Evolutionary conservation across 1,140 invertebrate species (phyloP).

Genomic region (Hesperophylax magnus): DNA sequence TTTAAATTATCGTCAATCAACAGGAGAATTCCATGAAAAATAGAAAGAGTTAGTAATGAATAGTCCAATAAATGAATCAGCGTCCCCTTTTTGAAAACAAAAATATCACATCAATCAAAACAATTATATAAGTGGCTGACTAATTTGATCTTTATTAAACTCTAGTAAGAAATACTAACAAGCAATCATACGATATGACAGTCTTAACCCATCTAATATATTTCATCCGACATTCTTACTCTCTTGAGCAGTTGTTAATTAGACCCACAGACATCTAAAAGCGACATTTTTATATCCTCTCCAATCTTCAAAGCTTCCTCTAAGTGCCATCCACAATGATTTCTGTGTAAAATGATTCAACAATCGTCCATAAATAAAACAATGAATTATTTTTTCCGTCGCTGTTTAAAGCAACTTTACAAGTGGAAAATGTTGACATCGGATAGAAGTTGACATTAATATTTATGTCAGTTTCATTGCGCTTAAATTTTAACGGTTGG

Average conservation of each 20-base stretch:
- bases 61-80: too few relatives aligned
- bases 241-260: neutral
- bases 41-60: too few relatives aligned
- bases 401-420: neutral
- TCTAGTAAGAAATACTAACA: too few relatives aligned
- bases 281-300: neutral
- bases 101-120: too few relatives aligned
- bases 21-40: too few relatives aligned
- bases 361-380: neutral
- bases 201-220: too few relatives aligned
- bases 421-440: conserved; percentile 7
- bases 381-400: neutral
- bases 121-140: too few relatives aligned
- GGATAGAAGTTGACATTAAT: conserved; percentile 1
- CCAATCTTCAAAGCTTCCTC: neutral
- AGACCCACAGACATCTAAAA: neutral
- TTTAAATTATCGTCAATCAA: too few relatives aligned
- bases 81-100: too few relatives aligned
- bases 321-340: neutral
- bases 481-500: conserved; percentile 9
- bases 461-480: neutral
- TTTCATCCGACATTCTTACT: neutral
- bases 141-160: too few relatives aligned
- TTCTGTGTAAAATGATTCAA: neutral
- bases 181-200: too few relatives aligned